Base-by-base conservation (phyloP, 1,140 invertebrate genomes). In the Heliconius congener region DNA sequence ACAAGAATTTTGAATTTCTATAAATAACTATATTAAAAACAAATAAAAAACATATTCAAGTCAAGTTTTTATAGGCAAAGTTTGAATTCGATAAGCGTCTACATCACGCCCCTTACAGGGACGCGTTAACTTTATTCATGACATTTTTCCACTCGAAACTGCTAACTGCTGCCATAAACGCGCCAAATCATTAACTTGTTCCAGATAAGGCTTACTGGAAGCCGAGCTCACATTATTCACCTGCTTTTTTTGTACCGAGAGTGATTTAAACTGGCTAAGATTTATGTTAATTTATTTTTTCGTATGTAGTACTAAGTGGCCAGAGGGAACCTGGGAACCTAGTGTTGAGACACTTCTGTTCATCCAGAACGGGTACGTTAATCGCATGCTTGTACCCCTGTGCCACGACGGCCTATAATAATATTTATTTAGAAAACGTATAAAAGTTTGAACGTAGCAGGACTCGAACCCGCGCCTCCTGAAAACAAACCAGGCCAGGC, bases 111-210 rank as follows among this genome's bases (percentile, higher is more conserved):
- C 60, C 23, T 30, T 30, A 57, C 60, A 66, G 46, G 3, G 27
- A 57, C 50, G 50, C 30, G 73, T 30, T 74, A 74, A 74, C 73
- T 74, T 52, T 66, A 55, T 50, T 74, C 50, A 74, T 74, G 73
- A 74, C 73, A 55, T 74, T 74, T 74, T 57, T 37, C 73, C 73
- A 74, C 46, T 27, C 73, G 46, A 34, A 52, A 74, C 73, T 74
- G n/a, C 73, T 74, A 74, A 74, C 73, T 74, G 50, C 73, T 74
- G 73, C 73, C 46, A 52, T 77, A 77, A 77, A 71, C 66, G 76
- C 76, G 39, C 37, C 60, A 71, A 77, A 77, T 77, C 76, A 77
- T 77, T 77, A 77, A 77, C 76, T 77, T 71, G 42, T 77, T 16
- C 73, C 73, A 50, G 73, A 60, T 75, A 76, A 76, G 30, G 74